Conservation (phyloP, 1,140 invertebrate genomes). For the Leptinotarsa defecta region DNA sequence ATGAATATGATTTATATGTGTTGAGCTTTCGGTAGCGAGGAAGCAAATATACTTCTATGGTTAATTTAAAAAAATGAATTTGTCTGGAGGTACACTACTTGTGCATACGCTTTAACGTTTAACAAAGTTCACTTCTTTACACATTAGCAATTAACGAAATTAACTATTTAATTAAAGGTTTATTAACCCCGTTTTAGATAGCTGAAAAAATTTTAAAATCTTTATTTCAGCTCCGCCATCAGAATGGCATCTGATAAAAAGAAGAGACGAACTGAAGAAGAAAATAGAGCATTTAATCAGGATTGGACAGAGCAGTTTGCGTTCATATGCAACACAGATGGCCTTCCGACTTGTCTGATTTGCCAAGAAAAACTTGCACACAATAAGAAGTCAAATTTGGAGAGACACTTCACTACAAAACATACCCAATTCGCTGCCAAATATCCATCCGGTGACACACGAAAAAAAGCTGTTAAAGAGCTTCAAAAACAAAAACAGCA, state of each 20-base stretch:
- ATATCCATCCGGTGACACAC: constrained; percentile 18
- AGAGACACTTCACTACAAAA: constrained; percentile 42
- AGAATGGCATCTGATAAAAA: constrained; percentile 34
- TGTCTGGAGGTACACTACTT: too few species aligned
- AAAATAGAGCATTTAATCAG: constrained; percentile 44
- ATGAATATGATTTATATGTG: too few species aligned
- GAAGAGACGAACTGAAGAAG: constrained; percentile 42
- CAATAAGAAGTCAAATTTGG: constrained; percentile 46
- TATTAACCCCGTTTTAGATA: too few species aligned
- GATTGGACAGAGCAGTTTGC: constrained; percentile 41
- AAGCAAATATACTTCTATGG: too few species aligned
- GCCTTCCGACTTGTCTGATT: constrained; percentile 42
- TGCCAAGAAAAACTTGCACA: constrained; percentile 39
- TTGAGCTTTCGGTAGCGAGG: too few species aligned
- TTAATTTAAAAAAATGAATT: too few species aligned
- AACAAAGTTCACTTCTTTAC: too few species aligned
- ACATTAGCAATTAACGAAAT: too few species aligned
- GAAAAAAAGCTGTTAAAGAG: constrained; percentile 48
- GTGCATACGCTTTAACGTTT: too few species aligned
- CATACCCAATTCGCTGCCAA: constrained; percentile 20
- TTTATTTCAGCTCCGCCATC: constrained; percentile 19
- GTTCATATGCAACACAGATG: constrained; percentile 37
- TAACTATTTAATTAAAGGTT: too few species aligned
- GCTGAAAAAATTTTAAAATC: neutral
- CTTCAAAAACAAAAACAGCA: constrained; percentile 42